Conservation (phyloP, 2,113 vertebrate genomes). For the Seriola aureovittata region DNA sequence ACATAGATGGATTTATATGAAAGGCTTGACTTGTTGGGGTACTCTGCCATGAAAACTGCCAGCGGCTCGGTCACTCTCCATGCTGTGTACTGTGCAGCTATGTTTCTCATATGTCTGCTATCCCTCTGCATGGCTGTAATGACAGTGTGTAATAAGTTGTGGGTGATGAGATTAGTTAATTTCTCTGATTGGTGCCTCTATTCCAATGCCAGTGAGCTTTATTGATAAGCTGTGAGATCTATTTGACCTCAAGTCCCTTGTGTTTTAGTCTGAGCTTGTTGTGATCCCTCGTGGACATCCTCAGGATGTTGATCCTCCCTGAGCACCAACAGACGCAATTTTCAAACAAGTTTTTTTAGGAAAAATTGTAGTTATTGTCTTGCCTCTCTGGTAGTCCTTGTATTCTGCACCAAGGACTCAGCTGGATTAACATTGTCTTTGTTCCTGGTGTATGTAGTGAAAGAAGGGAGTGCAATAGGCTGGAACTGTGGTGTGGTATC, state of each 20-base stretch:
- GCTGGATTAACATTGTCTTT: conserved; percentile 78
- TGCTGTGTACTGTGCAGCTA: neutral
- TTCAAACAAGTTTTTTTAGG: conserved; percentile 59
- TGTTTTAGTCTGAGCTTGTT: conserved; percentile 72
- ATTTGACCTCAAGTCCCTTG: conserved; percentile 61
- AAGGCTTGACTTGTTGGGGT: conserved; percentile 4
- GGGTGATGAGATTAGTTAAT: conserved; percentile 6
- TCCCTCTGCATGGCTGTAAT: neutral
- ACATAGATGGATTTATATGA: conserved; percentile 26
- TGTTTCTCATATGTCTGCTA: neutral
- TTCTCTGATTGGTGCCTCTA: conserved; percentile 10
- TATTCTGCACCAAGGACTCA: conserved; percentile 81
- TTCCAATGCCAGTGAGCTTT: neutral
- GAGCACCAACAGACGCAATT: conserved; percentile 75
- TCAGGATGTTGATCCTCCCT: conserved; percentile 80
- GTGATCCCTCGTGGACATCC: conserved; percentile 77
- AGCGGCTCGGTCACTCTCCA: neutral
- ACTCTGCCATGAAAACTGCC: conserved; percentile 4
- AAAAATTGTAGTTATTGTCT: conserved; percentile 66
- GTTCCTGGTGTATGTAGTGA: conserved; percentile 71
- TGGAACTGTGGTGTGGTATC: conserved; percentile 85
- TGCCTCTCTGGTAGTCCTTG: conserved; percentile 79
- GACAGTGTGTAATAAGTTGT: neutral
- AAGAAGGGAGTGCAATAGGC: conserved; percentile 77
- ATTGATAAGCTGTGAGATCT: conserved; percentile 42